These are phyloP conservation scores for Eurytoma adleriae DNA, from an alignment of 2,888 invertebrate genomes.

Conservation along the genomic window DNA sequence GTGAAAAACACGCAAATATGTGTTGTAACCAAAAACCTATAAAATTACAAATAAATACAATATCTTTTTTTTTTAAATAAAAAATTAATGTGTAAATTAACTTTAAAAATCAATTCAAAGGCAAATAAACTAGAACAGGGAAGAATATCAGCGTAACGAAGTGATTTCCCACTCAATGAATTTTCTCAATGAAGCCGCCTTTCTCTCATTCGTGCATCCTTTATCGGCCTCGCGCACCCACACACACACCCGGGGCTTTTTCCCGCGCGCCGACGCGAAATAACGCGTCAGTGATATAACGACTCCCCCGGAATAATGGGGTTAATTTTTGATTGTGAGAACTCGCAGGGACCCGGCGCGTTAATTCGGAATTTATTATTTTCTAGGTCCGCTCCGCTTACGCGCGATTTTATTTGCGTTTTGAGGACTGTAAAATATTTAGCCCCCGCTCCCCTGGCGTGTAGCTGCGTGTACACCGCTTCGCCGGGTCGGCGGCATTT, in stretches of 20 bases:
- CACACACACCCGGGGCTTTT: neutral
- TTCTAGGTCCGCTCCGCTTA: slow-evolving; percentile 27
- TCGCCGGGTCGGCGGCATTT: neutral
- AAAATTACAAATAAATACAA: too few relatives aligned
- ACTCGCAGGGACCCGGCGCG: neutral
- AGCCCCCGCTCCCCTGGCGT: neutral
- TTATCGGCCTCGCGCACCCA: neutral
- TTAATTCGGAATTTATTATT: slow-evolving; percentile 52
- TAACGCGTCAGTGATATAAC: slow-evolving; percentile 6
- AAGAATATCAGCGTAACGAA: neutral
- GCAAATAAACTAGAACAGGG: neutral
- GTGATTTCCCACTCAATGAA: neutral
- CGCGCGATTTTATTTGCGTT: slow-evolving; percentile 43
- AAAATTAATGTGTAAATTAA: neutral
- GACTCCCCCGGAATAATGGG: slow-evolving; percentile 25
- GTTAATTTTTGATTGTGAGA: slow-evolving; percentile 51
- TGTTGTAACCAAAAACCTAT: neutral
- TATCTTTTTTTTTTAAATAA: too few relatives aligned
- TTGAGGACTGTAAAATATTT: slow-evolving; percentile 51
- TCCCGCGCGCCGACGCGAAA: neutral
- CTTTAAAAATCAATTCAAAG: neutral
- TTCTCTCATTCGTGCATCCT: neutral
- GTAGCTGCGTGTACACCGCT: neutral
- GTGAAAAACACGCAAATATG: too few relatives aligned
- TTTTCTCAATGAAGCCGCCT: neutral